Conservation (phyloP, 2,888 invertebrate genomes). For the Cremastinae sp. region DNA sequence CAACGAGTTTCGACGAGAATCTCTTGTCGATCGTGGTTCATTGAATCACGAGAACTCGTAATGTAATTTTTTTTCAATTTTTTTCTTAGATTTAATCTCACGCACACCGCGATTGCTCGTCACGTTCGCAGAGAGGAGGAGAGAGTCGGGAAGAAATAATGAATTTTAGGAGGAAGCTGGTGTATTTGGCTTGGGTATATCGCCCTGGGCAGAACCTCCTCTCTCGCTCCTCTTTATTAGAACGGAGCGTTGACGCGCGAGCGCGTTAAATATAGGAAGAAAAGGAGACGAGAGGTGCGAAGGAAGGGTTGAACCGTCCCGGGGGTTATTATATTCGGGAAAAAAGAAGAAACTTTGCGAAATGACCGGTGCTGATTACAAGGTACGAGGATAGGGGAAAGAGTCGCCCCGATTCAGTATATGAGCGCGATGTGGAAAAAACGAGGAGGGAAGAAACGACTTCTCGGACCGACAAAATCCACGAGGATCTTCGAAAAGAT, state of each 20-base stretch:
- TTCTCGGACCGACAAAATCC: slow-evolving; percentile 40
- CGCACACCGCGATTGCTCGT: neutral
- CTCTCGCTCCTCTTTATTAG: slow-evolving; percentile 37
- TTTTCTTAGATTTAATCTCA: slow-evolving; percentile 10
- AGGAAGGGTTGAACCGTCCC: slow-evolving; percentile 64
- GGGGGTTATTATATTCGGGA: slow-evolving; percentile 62
- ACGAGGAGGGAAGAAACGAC: slow-evolving; percentile 51
- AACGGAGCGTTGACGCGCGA: slow-evolving; percentile 40
- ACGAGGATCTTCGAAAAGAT: slow-evolving; percentile 57
- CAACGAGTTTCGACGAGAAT: too few species aligned
- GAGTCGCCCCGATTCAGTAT: slow-evolving; percentile 38
- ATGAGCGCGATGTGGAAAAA: slow-evolving; percentile 24
- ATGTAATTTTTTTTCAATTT: neutral
- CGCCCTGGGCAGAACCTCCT: slow-evolving; percentile 38
- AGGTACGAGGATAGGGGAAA: slow-evolving; percentile 61
- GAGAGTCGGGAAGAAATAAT: slow-evolving; percentile 26
- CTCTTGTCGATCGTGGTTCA: too few species aligned
- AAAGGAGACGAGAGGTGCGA: slow-evolving; percentile 65
- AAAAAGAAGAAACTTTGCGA: slow-evolving; percentile 64
- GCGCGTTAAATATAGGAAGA: slow-evolving; percentile 40
- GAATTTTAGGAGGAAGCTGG: slow-evolving; percentile 26
- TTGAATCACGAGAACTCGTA: neutral
- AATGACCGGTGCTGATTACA: slow-evolving; percentile 74
- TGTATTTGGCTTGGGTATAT: slow-evolving; percentile 20
- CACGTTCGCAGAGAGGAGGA: slow-evolving; percentile 9